phyloP scores from a whole-genome alignment of 2,797 vertebrate genomes.

The Cygnus olor region DNA sequence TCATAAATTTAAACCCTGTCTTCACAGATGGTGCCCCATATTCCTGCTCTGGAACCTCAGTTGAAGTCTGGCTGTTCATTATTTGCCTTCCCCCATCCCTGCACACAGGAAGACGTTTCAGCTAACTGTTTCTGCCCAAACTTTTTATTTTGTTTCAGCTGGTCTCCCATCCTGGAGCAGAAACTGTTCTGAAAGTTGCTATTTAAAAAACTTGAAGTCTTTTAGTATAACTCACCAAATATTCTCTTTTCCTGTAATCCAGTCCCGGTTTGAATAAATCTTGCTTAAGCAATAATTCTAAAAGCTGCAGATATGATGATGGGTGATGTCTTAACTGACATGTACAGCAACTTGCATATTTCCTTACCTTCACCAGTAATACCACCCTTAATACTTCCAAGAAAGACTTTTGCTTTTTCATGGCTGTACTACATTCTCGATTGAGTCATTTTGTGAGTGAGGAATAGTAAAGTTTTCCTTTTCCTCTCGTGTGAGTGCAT shows the following conservation, averaged over 20 bases:
- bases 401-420: background rate
- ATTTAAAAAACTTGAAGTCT: background rate
- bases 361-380: background rate
- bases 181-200: background rate
- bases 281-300: background rate
- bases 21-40: background rate
- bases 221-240: background rate
- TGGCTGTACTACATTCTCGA: background rate
- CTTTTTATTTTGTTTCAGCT: background rate
- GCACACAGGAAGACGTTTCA: background rate
- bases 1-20: background rate
- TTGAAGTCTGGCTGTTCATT: background rate
- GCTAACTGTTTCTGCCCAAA: background rate
- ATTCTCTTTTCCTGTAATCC: background rate
- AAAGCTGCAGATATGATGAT: background rate
- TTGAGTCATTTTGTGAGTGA: background rate
- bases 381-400: background rate
- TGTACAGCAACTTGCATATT: background rate
- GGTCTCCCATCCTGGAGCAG: background rate
- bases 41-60: background rate
- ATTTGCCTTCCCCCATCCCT: background rate
- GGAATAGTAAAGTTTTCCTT: background rate
- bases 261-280: background rate
- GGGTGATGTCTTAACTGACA: background rate
- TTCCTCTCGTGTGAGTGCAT: background rate